These are phyloP conservation scores for Sweltsa coloradensis DNA, from an alignment of 1,140 invertebrate genomes.

Conservation along the genomic window DNA sequence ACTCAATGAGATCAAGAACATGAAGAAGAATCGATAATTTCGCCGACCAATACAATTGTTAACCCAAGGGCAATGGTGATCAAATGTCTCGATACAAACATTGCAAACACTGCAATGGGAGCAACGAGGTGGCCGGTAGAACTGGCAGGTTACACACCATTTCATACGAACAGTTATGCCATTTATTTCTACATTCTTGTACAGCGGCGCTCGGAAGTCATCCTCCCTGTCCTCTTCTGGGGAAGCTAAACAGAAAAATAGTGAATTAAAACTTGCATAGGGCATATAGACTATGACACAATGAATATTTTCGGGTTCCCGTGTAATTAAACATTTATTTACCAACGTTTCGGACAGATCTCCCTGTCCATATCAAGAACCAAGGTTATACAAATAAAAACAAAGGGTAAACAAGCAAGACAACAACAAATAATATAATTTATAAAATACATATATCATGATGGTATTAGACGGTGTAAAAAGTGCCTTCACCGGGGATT, in stretches of 20 bases:
- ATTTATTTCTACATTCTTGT: conserved; percentile 97
- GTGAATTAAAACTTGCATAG: too few relatives aligned
- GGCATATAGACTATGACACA: too few relatives aligned
- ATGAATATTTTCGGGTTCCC: too few relatives aligned
- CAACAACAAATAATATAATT: too few relatives aligned
- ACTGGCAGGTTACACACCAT: conserved; percentile 99
- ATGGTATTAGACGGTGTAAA: too few relatives aligned
- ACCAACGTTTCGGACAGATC: too few relatives aligned
- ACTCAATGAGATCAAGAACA: conserved; percentile 92
- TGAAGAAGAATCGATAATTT: conserved; percentile 98
- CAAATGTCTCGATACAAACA: conserved; percentile 99
- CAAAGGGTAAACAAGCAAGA: too few relatives aligned
- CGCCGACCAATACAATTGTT: conserved; percentile 99
- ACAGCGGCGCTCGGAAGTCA: conserved; percentile 92
- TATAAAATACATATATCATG: too few relatives aligned
- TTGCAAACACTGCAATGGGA: conserved; percentile 99
- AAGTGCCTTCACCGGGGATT: too few relatives aligned
- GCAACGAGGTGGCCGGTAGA: conserved; percentile 95
- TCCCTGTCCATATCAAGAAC: too few relatives aligned
- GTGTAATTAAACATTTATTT: too few relatives aligned
- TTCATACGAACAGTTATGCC: conserved; percentile 98
- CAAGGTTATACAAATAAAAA: too few relatives aligned
- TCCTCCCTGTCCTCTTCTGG: conserved; percentile 94
- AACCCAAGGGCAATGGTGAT: conserved; percentile 99
- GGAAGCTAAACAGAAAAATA: conserved; percentile 52